Base-by-base conservation (phyloP, 2,797 vertebrate genomes). In the Pangasius larnaudii region DNA sequence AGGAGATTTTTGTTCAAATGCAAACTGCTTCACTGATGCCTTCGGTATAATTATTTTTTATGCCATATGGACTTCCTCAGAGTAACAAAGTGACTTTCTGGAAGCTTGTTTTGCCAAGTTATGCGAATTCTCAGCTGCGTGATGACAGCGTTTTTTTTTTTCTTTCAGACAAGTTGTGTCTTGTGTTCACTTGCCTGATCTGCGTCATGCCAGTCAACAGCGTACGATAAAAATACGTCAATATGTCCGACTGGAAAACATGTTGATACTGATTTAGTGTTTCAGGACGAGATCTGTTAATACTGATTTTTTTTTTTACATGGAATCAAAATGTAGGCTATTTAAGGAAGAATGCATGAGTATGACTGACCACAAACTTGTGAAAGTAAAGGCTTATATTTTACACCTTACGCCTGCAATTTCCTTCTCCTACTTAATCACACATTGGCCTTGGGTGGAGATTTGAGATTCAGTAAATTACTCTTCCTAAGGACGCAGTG, bases 401-500 rank as follows among this genome's bases (percentile, higher is more conserved):
- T 74, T 74, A 13, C 22, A 1, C 22, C 13, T 75, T 30, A 14
- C 2, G 30, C 74, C 5, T 30, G 27, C 14, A 1, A 7, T 75
- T 49, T 49, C 24, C 72, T 24, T 42, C 36, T 46, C 10, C 36
- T 27, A 3, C 22, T 42, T 72, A 30, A 69, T 69, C 71, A 74
- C 79, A 59, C 85, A 74, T 58, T 85, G 88, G 88, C 90, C 86
- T 91, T 89, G 88, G 85, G 80, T 84, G 67, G 85, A 88, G 86
- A 39, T 79, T 61, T 27, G 19, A 79, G 86, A 33, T 75, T 53
- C 30, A 5, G 82, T 84, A 89, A 91, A 91, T 91, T 77, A 90
- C 81, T 61, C 84, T 58, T 86, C 83, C 72, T 85, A 22, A 58
- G 77, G 51, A 59, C 19, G 53, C 14, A 0, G 74, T 24, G 39